Percentiles rank a stretch among this genome's conserved stretches.
Conservation (phyloP, 1,140 invertebrate species). For the Aphis gossypii region DNA sequence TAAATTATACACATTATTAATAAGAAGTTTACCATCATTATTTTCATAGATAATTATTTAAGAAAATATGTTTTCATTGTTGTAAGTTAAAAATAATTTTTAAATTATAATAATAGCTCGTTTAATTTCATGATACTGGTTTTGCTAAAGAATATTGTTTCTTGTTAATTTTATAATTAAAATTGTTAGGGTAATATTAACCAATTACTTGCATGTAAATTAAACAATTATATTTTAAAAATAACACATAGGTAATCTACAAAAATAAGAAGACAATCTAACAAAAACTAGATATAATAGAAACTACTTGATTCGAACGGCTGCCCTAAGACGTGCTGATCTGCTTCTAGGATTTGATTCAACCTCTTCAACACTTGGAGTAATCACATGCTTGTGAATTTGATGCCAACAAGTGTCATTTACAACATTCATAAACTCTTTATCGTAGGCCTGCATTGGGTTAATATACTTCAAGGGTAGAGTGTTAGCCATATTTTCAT, state of each 20-base stretch:
- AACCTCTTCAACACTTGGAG: constrained; percentile 77
- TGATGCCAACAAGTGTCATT: constrained; percentile 75
- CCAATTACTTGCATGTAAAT: background rate
- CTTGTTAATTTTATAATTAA: background rate
- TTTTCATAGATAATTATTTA: too few relatives aligned
- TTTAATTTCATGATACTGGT: background rate
- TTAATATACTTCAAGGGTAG: constrained; percentile 71
- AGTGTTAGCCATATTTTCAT: constrained; percentile 71
- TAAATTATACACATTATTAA: too few relatives aligned
- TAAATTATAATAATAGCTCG: background rate
- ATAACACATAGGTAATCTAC: background rate
- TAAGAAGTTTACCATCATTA: too few relatives aligned
- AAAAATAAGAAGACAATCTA: background rate
- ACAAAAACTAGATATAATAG: background rate
- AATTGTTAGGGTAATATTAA: background rate
- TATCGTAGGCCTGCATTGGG: constrained; percentile 25
- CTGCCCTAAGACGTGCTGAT: constrained; percentile 87
- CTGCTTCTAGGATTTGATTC: constrained; percentile 81
- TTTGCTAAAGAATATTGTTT: background rate
- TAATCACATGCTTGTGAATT: constrained; percentile 82
- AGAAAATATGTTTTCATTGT: background rate
- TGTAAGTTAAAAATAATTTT: background rate
- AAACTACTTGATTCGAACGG: constrained; percentile 72
- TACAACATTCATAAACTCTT: constrained; percentile 65
- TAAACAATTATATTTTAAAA: background rate